Evolutionary conservation across 2,113 vertebrate species (phyloP), one percentile per base, ranked within the genome.

Genomic region (Aspidoscelis tigris): DNA sequence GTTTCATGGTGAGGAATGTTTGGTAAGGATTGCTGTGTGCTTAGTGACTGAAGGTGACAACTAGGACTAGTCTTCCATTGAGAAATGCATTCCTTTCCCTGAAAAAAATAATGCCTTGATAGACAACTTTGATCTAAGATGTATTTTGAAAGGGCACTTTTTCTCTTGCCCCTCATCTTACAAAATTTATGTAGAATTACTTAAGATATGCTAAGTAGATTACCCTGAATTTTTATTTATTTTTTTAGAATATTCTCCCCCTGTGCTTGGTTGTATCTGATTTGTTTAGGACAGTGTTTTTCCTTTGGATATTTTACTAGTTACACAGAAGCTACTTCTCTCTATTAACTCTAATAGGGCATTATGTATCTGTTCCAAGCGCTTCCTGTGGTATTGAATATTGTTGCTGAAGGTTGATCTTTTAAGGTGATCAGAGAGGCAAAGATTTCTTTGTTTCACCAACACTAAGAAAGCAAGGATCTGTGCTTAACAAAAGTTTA

Each of bases 1-100:
- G n/a, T 81, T 58, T 7, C 20, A 81, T 0, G 9, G 33, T 78
- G 39, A 55, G 16, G 24, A 0, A 0, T 2, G 0, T 76, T 14
- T 39, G 21, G 3, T 82, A 71, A 21, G 4, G 12, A 16, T 66
- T 76, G 68, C 47, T 82, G 69, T 71, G 39, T 78, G 66, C 26
- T 33, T 69, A 65, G 70, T 74, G 72, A 72, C n/a, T 41, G 24
- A 10, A 43, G 12, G 26, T 72, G 21, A 58, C 21, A 44, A 50
- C 26, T 10, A 78, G n/a, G 24, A 72, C 26, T 20, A 50, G n/a
- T 8, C n/a, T 76, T 82, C 55, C 10, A 69, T 41, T 83, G 44
- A 4, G 33, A 76, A 68, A 76, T 18, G n/a, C 33, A 39, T n/a
- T 26, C 8, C 61, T 64, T 43, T n/a, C 39, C 44, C 22, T 44